phyloP scores from a whole-genome alignment of 2,797 vertebrate genomes.

The Coilia nasus region DNA sequence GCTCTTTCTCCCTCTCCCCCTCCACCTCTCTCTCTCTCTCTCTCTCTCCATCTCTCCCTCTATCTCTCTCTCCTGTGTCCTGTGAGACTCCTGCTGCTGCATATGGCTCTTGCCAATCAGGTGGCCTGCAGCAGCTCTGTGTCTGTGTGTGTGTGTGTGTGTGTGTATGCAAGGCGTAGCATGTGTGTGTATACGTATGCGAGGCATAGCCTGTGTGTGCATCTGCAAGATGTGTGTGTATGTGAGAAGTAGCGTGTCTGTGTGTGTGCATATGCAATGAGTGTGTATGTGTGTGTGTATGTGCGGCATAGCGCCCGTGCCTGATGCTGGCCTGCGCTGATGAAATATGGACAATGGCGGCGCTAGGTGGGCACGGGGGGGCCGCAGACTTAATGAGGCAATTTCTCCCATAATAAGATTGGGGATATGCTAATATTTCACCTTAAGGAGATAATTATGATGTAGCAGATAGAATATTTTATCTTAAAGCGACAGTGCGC shows the following conservation, averaged over 20 bases:
- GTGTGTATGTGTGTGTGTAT: too few relatives aligned
- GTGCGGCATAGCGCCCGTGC: conserved; percentile 47
- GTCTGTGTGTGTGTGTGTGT: not conserved
- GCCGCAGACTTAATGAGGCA: conserved; percentile 83
- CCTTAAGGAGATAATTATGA: conserved; percentile 90
- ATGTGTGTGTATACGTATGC: not conserved
- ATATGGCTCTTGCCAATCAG: conserved; percentile 62
- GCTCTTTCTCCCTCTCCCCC: conserved; percentile 39
- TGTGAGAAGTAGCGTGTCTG: too few relatives aligned
- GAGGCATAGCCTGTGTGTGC: too few relatives aligned
- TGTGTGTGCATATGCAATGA: too few relatives aligned
- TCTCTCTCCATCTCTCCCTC: not conserved
- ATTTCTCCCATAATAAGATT: conserved; percentile 88
- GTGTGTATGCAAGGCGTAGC: not conserved
- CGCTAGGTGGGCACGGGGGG: conserved; percentile 73
- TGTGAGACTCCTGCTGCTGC: conserved; percentile 56
- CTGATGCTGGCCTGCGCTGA: conserved; percentile 61
- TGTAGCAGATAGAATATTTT: conserved; percentile 84
- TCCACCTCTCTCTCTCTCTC: not conserved
- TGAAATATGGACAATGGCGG: conserved; percentile 79
- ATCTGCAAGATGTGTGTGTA: too few relatives aligned
- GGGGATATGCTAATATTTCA: conserved; percentile 88
- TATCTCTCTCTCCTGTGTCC: not conserved
- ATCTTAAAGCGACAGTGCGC: conserved; percentile 80
- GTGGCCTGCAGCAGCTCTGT: not conserved